Percentiles rank a stretch among this genome's conserved stretches.
phyloP scores from a whole-genome alignment of 2,113 vertebrate genomes.

The Notothenia rossii region DNA sequence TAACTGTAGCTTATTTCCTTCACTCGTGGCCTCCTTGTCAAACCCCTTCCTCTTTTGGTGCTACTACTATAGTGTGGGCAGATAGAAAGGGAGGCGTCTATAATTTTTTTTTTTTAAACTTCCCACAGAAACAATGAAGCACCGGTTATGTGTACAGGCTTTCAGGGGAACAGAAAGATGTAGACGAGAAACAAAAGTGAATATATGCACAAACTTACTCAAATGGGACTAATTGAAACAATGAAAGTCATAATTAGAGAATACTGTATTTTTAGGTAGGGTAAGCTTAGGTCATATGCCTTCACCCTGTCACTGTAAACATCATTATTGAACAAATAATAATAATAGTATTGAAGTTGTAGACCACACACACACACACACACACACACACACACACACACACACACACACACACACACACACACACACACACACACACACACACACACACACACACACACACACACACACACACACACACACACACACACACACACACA shows the following conservation, averaged over 20 bases:
- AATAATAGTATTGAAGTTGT: neutral
- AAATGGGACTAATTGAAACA: neutral
- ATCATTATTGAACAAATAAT: neutral
- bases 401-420: neutral
- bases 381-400: neutral
- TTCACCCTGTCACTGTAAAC: neutral
- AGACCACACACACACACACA: neutral
- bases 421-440: neutral
- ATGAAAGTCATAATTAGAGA: neutral
- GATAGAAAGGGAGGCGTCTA: slow-evolving; percentile 19
- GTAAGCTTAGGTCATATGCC: neutral
- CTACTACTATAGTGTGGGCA: slow-evolving; percentile 21
- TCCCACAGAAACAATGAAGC: slow-evolving; percentile 28
- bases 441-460: neutral
- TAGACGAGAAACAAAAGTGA: neutral
- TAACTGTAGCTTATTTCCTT: slow-evolving; percentile 85
- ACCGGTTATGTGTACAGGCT: neutral
- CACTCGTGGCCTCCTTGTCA: slow-evolving; percentile 35
- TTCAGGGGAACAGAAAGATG: slow-evolving; percentile 21
- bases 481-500: neutral
- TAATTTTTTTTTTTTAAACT: too few species aligned
- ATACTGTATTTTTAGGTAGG: neutral
- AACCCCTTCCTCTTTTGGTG: slow-evolving; percentile 78
- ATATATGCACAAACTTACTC: neutral
- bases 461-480: neutral